phyloP scores from a whole-genome alignment of 1,140 invertebrate genomes.

The Lucilia sericata region DNA sequence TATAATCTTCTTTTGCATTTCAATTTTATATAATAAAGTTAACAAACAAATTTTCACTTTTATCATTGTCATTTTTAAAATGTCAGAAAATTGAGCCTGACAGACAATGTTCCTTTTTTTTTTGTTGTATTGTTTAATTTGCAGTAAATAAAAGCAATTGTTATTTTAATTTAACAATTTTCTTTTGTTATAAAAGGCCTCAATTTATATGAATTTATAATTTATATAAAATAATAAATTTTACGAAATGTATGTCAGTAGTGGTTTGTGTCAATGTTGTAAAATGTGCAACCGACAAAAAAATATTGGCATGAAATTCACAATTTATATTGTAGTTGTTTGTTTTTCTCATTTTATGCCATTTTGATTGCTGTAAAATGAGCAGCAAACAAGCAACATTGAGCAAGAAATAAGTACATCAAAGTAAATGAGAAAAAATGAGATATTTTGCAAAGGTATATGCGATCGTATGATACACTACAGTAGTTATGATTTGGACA shows the following conservation, averaged over 20 bases:
- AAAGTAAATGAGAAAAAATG: no score
- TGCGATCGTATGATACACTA: no score
- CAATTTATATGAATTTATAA: background rate
- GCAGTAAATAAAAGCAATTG: background rate
- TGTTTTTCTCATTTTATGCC: background rate
- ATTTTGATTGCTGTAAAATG: slow-evolving; percentile 16
- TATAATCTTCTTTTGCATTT: no score
- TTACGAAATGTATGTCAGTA: slow-evolving; percentile 4
- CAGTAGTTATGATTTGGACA: no score
- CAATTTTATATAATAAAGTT: no score
- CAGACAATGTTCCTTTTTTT: background rate
- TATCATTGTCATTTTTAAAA: background rate
- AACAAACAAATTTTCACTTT: slow-evolving; percentile 6
- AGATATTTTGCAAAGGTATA: no score
- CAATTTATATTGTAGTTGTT: background rate
- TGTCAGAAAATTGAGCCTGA: background rate
- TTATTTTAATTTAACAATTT: background rate
- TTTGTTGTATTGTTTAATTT: background rate
- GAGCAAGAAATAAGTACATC: background rate
- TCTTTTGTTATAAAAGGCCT: background rate
- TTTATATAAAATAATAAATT: slow-evolving; percentile 1
- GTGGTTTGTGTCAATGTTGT: slow-evolving; percentile 2
- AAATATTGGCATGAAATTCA: background rate
- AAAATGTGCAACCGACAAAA: background rate
- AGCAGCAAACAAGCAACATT: background rate